phyloP scores from a whole-genome alignment of 2,797 vertebrate species.

The Catostomus latipinnis region DNA sequence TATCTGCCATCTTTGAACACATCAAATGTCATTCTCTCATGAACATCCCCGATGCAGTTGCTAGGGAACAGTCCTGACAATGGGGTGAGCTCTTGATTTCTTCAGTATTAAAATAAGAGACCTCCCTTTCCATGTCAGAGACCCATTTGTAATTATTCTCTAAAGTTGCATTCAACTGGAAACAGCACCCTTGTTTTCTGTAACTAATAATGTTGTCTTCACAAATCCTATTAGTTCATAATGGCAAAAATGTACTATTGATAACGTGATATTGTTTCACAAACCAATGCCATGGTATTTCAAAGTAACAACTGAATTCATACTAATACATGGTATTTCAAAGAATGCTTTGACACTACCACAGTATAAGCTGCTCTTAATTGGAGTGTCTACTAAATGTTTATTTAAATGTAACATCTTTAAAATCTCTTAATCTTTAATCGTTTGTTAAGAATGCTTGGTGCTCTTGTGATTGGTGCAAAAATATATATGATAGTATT shows the following conservation, averaged over 20 bases:
- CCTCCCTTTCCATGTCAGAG: conserved; percentile 17
- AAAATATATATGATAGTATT: conserved; percentile 19
- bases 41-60: conserved; percentile 72
- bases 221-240: no score
- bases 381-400: background rate
- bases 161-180: background rate
- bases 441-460: background rate
- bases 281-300: no score
- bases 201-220: background rate
- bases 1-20: conserved; percentile 62
- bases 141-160: background rate
- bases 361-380: background rate
- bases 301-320: no score
- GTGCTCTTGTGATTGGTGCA: background rate
- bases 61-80: conserved; percentile 75
- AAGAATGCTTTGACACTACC: no score
- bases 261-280: background rate
- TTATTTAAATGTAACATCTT: background rate
- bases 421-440: background rate
- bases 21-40: conserved; percentile 56
- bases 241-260: background rate
- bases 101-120: conserved; percentile 14
- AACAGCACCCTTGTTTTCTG: background rate
- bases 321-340: no score
- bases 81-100: conserved; percentile 34